Percentiles rank a stretch among this genome's conserved stretches.
These are phyloP conservation scores for Lithophane socia DNA, from an alignment of 2,888 invertebrate genomes.

Conservation along the genomic window DNA sequence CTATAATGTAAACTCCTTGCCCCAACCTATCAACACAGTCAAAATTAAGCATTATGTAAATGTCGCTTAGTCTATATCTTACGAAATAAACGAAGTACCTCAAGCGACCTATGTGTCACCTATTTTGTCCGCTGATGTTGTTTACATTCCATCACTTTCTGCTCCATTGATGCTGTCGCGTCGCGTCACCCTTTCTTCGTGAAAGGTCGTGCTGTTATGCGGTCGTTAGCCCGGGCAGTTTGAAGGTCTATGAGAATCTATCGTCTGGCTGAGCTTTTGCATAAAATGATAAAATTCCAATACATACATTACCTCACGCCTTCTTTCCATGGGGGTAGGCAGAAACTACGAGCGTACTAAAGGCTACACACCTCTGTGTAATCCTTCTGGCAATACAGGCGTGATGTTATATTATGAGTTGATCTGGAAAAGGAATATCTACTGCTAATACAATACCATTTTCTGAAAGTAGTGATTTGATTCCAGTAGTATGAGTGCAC, in stretches of 20 bases:
- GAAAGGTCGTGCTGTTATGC: slow-evolving; percentile 24
- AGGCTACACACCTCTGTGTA: too few species aligned
- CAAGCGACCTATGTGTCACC: neutral
- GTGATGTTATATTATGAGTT: too few species aligned
- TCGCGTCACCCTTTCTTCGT: slow-evolving; percentile 5
- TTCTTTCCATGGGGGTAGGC: neutral
- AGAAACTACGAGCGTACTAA: too few species aligned
- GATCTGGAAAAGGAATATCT: too few species aligned
- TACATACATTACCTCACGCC: neutral
- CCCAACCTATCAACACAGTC: neutral
- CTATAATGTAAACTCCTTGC: neutral
- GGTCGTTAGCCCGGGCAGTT: slow-evolving; percentile 2
- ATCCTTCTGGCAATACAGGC: too few species aligned
- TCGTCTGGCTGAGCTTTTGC: neutral
- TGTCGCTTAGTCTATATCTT: too few species aligned
- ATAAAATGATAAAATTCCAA: neutral
- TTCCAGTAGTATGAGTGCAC: too few species aligned
- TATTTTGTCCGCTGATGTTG: slow-evolving; percentile 13
- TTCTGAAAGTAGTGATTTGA: too few species aligned
- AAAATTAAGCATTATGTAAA: slow-evolving; percentile 5
- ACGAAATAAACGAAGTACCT: neutral
- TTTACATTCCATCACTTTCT: neutral
- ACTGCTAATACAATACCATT: too few species aligned
- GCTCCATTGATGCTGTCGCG: neutral
- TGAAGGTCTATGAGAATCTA: neutral